These are phyloP conservation scores for Lasioglossum oenotherae DNA, from an alignment of 2,888 invertebrate genomes.

Conservation along the genomic window DNA sequence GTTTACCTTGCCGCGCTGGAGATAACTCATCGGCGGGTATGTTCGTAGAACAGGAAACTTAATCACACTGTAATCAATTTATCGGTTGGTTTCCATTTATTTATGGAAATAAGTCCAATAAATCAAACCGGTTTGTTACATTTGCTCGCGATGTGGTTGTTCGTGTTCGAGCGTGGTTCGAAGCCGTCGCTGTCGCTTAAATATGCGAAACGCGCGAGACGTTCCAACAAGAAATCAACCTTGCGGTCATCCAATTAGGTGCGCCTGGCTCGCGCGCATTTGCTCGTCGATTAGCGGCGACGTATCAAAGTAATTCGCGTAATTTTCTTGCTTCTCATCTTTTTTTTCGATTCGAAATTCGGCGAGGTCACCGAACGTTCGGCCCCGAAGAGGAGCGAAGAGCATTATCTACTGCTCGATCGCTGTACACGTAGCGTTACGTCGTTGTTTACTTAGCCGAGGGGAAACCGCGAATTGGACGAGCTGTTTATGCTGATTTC, in stretches of 20 bases:
- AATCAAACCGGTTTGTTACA: not conserved
- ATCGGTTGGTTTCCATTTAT: not conserved
- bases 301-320: constrained; percentile 23
- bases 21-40: not conserved
- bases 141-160: not conserved
- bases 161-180: not conserved
- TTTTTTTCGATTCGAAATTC: not conserved
- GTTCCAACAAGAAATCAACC: constrained; percentile 60
- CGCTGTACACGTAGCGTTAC: not conserved
- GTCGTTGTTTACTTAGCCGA: constrained; percentile 17
- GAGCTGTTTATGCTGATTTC: constrained; percentile 43
- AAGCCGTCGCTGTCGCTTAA: constrained; percentile 35
- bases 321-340: not conserved
- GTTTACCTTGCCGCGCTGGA: not conserved
- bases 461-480: constrained; percentile 15
- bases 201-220: constrained; percentile 55
- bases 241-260: constrained; percentile 59
- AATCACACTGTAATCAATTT: not conserved
- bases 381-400: not conserved
- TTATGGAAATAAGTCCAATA: not conserved
- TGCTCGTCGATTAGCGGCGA: constrained; percentile 36
- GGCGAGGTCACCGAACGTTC: not conserved
- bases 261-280: constrained; percentile 20
- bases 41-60: not conserved
- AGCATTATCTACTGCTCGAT: not conserved